Conservation (phyloP, 2,888 invertebrate genomes). For the Pammene aurita region DNA sequence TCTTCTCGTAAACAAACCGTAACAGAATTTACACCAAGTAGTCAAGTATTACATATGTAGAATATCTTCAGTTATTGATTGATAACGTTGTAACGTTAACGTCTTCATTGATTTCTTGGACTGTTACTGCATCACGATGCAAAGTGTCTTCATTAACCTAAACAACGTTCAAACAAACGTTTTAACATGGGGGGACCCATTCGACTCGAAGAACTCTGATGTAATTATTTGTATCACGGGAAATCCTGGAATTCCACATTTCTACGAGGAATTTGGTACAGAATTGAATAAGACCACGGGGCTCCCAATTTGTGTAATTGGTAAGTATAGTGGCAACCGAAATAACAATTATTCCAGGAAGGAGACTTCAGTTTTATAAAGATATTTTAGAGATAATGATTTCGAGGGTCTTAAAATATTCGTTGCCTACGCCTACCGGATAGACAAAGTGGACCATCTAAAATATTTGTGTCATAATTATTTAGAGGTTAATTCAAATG, state of each 20-base stretch:
- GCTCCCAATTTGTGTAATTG: conserved; percentile 91
- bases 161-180: conserved; percentile 89
- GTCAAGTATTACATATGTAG: neutral
- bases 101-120: neutral
- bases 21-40: neutral
- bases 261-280: conserved; percentile 89
- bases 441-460: no score
- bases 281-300: conserved; percentile 84
- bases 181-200: conserved; percentile 88
- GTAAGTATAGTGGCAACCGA: conserved; percentile 57
- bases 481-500: no score
- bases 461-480: no score
- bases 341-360: neutral
- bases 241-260: conserved; percentile 93
- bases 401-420: no score
- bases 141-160: conserved; percentile 63
- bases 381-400: no score
- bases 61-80: neutral
- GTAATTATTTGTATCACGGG: conserved; percentile 91
- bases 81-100: conserved; percentile 9
- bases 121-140: conserved; percentile 51
- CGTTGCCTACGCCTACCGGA: no score
- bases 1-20: conserved; percentile 7
- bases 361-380: neutral
- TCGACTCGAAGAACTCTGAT: conserved; percentile 80